Evolutionary conservation across 2,888 invertebrate species (phyloP).

Genomic region (Dicroscelio sp.): DNA sequence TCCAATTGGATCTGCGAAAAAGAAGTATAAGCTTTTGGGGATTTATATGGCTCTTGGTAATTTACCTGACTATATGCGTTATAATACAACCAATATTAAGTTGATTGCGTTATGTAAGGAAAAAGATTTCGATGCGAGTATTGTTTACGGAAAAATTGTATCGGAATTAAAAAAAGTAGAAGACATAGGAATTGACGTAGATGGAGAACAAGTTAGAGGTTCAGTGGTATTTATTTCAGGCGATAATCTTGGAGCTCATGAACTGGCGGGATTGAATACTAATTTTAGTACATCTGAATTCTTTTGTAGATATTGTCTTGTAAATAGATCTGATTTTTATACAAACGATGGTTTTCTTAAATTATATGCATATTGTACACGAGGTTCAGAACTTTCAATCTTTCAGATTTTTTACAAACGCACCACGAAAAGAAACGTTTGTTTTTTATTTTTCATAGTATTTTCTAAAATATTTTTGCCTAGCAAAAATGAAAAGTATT

Average conservation of each 20-base stretch:
- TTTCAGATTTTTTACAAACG: no score
- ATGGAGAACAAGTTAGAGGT: constrained; percentile 80
- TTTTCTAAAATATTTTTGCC: no score
- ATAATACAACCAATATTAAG: constrained; percentile 83
- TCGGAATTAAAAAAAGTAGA: constrained; percentile 70
- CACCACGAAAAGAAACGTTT: no score
- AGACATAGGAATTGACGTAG: constrained; percentile 78
- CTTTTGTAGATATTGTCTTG: constrained; percentile 64
- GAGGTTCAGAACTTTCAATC: no score
- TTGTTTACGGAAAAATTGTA: constrained; percentile 81
- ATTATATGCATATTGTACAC: constrained; percentile 49
- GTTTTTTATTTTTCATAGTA: no score
- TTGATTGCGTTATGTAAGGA: constrained; percentile 86
- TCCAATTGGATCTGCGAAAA: constrained; percentile 86
- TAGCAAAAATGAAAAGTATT: no score
- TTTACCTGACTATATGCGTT: constrained; percentile 82
- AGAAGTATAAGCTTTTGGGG: constrained; percentile 87
- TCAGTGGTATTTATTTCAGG: constrained; percentile 81
- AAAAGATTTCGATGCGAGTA: constrained; percentile 83
- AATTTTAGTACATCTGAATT: constrained; percentile 82
- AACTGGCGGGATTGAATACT: constrained; percentile 87
- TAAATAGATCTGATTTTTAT: no score
- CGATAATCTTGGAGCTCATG: constrained; percentile 81
- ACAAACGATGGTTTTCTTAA: no score
- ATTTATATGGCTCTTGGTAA: constrained; percentile 87